Base-by-base conservation (phyloP, 2,888 invertebrate genomes). In the Iselma pallidipennis region DNA sequence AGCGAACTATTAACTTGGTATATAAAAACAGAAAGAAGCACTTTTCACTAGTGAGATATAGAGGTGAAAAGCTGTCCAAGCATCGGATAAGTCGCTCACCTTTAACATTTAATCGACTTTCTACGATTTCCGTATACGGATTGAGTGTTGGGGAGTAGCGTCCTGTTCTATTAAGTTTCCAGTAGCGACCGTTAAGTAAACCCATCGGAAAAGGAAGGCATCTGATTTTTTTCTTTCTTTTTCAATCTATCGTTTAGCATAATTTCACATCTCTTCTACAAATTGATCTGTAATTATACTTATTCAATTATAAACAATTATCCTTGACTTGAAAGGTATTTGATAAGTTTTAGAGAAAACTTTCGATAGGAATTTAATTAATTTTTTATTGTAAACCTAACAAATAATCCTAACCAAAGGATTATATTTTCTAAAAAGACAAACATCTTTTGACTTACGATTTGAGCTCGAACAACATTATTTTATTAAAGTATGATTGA, bases 41-140 rank as follows among this genome's bases (percentile, higher is more conserved):
- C 28, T 50, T 26, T 61, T 58, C 49, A 51, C 16, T 45, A 51
- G 42, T 49, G 26, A 55, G 25, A 55, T 57, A 51, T 28, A 48
- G 49, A 50, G 33, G 28, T 54, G 54, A 19, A 26, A 49, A 61
- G 26, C 28, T 50, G 48, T 57, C 55, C 52, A 56, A 54, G 26
- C 28, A 57, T 64, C 52, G 56, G 65, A 68, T 65, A 68, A 68
- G 68, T 66, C 63, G 68, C 64, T 72, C 71, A 72, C 71, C 73
- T 72, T 71, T 70, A 71, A 71, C 71, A 66, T 70, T 71, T 70
- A 72, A 73, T 73, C 71, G 72, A 73, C 72, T 69, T 72, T 67
- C 67, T 63, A 66, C 69, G 71, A 71, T 71, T 71, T 70, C 71
- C 71, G 70, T 66, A 65, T 57, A 67, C 60, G 63, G 63, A 67